phyloP scores from a whole-genome alignment of 1,140 invertebrate species.

The Bacillus rossius region DNA sequence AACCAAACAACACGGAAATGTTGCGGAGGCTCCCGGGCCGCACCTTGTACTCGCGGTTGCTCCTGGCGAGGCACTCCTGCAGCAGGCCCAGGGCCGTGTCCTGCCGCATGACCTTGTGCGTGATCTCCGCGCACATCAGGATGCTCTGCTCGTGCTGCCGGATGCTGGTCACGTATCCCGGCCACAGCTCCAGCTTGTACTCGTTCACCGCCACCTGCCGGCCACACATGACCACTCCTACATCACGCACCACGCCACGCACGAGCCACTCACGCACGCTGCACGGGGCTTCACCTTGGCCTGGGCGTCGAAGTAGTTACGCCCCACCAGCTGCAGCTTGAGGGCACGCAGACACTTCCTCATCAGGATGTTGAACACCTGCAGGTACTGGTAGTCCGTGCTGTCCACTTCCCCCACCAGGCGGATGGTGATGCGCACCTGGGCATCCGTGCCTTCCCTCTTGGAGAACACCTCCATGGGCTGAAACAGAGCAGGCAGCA shows the following conservation, averaged over 20 bases:
- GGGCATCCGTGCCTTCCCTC: conserved; percentile 38
- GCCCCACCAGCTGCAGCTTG: conserved; percentile 60
- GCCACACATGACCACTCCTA: too few relatives aligned
- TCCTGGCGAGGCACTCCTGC: conserved; percentile 38
- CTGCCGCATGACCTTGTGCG: conserved; percentile 65
- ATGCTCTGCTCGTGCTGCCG: conserved; percentile 66
- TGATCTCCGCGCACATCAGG: conserved; percentile 67
- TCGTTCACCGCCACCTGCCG: conserved; percentile 38
- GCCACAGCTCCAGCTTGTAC: conserved; percentile 60
- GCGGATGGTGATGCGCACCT: conserved; percentile 44
- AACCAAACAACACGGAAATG: too few relatives aligned
- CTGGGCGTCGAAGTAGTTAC: conserved; percentile 71
- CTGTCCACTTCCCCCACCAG: conserved; percentile 45
- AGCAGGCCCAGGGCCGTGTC: conserved; percentile 53
- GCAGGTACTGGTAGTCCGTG: conserved; percentile 54
- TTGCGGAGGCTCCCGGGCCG: too few relatives aligned
- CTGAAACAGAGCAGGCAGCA: too few relatives aligned
- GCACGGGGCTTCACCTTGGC: conserved; percentile 59
- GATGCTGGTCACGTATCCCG: conserved; percentile 73
- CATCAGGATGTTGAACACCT: conserved; percentile 71
- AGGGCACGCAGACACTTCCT: conserved; percentile 58
- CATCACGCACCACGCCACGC: too few relatives aligned
- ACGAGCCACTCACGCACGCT: too few relatives aligned
- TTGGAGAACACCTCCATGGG: conserved; percentile 44
- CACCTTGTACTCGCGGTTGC: conserved; percentile 24